Conservation (phyloP, 2,888 invertebrate genomes). For the Agrochola circellaris region DNA sequence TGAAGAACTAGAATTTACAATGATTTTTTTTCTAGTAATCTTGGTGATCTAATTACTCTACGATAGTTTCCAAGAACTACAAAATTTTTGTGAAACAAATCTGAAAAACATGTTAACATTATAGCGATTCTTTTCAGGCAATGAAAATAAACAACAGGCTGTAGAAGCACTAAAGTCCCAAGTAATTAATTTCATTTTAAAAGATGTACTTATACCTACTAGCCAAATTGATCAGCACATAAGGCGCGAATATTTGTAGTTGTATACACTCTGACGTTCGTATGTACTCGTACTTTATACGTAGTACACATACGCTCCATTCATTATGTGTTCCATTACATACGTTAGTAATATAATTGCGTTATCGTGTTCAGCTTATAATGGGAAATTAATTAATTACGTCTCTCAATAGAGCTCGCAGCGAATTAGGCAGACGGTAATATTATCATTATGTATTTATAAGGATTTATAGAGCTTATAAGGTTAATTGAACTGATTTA, state of each 20-base stretch:
- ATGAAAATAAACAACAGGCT: not conserved
- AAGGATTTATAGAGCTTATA: conserved; percentile 1
- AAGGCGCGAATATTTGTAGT: conserved; percentile 1
- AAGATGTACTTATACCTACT: not conserved
- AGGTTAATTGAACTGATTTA: conserved; percentile 11
- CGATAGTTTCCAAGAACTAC: not conserved
- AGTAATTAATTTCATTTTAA: not conserved
- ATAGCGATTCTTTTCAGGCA: not conserved
- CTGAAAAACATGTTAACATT: not conserved
- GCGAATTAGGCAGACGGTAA: not conserved
- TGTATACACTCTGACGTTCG: conserved; percentile 7
- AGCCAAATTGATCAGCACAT: not conserved
- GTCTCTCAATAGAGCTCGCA: conserved; percentile 5
- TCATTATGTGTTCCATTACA: conserved; percentile 10
- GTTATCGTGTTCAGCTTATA: conserved; percentile 24
- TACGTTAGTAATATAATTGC: conserved; percentile 21
- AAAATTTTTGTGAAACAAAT: not conserved
- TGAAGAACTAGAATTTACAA: conserved; percentile 1
- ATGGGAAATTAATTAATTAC: conserved; percentile 37
- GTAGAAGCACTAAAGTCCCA: not conserved
- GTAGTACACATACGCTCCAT: not conserved
- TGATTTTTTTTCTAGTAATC: not conserved
- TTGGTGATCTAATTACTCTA: not conserved
- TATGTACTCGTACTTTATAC: not conserved
- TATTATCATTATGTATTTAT: conserved; percentile 1